Evolutionary conservation across 2,113 vertebrate genomes (phyloP), one percentile per base, ranked within the genome.

Genomic region (Salvelinus sp.): DNA sequence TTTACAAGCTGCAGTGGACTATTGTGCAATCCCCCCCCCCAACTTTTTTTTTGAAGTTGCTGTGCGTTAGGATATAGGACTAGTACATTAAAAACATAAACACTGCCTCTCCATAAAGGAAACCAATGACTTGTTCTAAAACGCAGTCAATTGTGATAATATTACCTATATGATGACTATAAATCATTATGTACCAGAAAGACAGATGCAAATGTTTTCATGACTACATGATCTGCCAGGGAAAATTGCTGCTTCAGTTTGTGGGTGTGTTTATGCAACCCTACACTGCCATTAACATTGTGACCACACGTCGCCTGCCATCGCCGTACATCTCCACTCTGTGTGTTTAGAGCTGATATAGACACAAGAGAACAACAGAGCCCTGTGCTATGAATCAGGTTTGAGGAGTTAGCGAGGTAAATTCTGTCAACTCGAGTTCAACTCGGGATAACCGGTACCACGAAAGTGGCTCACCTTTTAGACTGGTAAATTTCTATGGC

Each of bases 261-360:
- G 91, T 90, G 91, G 89, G 89, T 92, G 90, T 90, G 89, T 91
- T 92, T 91, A 85, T 91, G 92, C 86, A 92, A 92, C 84, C 80
- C 87, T 89, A 93, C 89, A 91, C 92, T 93, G 91, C 87, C 89
- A 93, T 92, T 93, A 91, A 83, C 89, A 85, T 89, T 88, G 87
- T 88, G 88, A 91, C 88, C 92, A 89, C 89, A 92, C 82, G 78
- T 87, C 77, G 86, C 84, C 85, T 87, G 84, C 87, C 87, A 88
- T 76, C 80, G 87, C 83, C 78, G 78, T 78, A 78, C 79, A 85
- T 90, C 86, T 85, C 87, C 79, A 85, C 83, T 81, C 78, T 85
- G 71, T 89, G 85, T 87, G 85, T 88, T 85, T 88, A 75, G 79
- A 84, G 91, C 83, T 88, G 87, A 90, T 86, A 79, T 87, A 88